These are phyloP conservation scores for Sinocyclocheilus maitianheensis DNA, from an alignment of 2,113 vertebrate species.

Conservation along the genomic window DNA sequence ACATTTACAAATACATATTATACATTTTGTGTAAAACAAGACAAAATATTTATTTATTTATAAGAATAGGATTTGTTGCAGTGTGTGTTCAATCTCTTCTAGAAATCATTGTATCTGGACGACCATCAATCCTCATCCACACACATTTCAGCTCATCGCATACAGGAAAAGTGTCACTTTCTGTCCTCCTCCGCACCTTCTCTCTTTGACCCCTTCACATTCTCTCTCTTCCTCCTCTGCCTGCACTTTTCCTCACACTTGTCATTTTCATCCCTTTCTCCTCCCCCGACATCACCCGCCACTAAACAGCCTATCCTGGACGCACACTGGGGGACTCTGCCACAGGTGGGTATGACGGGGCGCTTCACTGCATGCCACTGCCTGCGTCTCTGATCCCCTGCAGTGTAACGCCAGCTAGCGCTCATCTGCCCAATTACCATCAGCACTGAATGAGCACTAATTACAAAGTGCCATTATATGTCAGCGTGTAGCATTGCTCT, in stretches of 20 bases:
- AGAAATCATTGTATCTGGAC: background rate
- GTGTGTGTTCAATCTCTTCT: background rate
- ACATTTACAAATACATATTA: background rate
- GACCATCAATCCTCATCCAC: background rate
- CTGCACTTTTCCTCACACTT: constrained; percentile 57
- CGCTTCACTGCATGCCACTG: constrained; percentile 78
- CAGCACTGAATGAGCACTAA: constrained; percentile 16
- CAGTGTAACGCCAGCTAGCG: constrained; percentile 25
- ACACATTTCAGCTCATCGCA: constrained; percentile 21
- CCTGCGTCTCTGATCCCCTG: constrained; percentile 67
- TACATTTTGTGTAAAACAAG: too few relatives aligned
- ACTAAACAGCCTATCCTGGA: constrained; percentile 91
- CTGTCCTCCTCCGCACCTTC: background rate
- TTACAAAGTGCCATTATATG: background rate
- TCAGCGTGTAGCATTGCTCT: background rate
- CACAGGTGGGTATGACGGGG: constrained; percentile 87
- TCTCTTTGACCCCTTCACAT: constrained; percentile 9
- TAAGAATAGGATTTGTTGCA: background rate
- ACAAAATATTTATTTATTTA: background rate
- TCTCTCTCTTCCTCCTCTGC: constrained; percentile 50
- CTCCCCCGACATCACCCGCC: constrained; percentile 68
- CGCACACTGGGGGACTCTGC: constrained; percentile 88
- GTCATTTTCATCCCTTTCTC: constrained; percentile 50
- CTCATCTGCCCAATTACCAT: constrained; percentile 15
- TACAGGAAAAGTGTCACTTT: constrained; percentile 34